Base-by-base conservation (phyloP, 2,113 vertebrate species). In the Caranx ignobilis region DNA sequence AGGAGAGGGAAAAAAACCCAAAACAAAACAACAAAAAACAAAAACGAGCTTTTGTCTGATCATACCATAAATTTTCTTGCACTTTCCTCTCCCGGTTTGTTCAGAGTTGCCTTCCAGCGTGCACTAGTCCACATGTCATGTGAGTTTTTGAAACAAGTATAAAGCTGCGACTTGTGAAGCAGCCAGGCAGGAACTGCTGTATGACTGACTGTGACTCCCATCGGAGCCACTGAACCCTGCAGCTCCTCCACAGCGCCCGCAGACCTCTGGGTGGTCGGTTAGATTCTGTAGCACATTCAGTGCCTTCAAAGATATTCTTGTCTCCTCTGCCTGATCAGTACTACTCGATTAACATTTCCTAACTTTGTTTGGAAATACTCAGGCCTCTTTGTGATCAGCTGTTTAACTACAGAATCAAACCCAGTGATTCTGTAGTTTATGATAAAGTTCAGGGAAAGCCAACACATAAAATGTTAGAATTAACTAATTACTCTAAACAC, bases 101-200 rank as follows among this genome's bases (percentile, higher is more conserved):
- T 2, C 32, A 60, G 62, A 80, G 21, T 67, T 73, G 70, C 79
- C 79, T 45, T 74, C 35, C 1, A 71, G 78, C 70, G 32, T 63
- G 35, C 37, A 43, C 34, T 62, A 18, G 63, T 69, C 43, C 41
- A 73, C 54, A 73, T 68, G 81, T 72, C 79, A 81, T 75, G 64
- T 75, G 75, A 73, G 12, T 13, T 63, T 39, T 37, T 68, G 37
- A 50, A 81, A 37, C 47, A 37, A 45, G 50, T 59, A 63, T 64
- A 70, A 70, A 63, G 48, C 63, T 47, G 21, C 43, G 9, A 65
- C 63, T 65, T 65, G 41, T 65, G 63, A 47, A 47, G 63, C 41
- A 35, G 50, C 39, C 16, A 57, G 65, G 48, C 31, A 34, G 9
- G 31, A 48, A 4, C 6, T 32, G 60, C 48, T 75, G 31, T 50